phyloP scores from a whole-genome alignment of 2,888 invertebrate species.

The Timema podura region DNA sequence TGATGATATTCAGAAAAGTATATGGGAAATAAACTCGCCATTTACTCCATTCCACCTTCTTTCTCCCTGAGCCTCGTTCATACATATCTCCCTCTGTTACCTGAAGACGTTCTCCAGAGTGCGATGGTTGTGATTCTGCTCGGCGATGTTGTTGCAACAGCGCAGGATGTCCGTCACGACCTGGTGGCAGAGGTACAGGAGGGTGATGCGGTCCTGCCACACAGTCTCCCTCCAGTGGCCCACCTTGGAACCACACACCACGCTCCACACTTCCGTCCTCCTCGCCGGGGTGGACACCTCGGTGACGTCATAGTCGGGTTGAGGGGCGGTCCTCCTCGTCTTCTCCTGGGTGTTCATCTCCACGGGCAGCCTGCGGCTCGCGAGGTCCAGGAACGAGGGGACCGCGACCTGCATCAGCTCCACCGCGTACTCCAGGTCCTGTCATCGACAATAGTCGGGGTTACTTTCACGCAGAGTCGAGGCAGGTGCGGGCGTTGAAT shows the following conservation, averaged over 20 bases:
- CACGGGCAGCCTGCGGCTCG: neutral
- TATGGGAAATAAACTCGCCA: too few relatives aligned
- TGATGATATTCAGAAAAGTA: too few relatives aligned
- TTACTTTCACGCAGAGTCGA: too few relatives aligned
- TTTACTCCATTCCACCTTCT: too few relatives aligned
- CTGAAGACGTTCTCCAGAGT: constrained; percentile 22
- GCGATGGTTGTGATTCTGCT: constrained; percentile 23
- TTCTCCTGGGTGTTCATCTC: neutral
- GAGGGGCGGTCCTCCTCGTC: neutral
- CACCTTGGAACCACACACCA: constrained; percentile 17
- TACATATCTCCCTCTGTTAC: neutral
- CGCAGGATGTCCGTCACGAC: constrained; percentile 25
- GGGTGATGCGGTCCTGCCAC: constrained; percentile 26
- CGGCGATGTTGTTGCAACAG: constrained; percentile 18
- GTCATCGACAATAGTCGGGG: too few relatives aligned
- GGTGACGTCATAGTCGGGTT: neutral
- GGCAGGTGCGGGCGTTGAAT: too few relatives aligned
- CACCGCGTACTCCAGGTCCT: neutral
- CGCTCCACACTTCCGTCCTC: neutral
- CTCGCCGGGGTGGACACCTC: neutral
- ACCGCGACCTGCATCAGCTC: neutral
- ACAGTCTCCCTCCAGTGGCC: constrained; percentile 21
- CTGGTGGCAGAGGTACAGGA: constrained; percentile 24
- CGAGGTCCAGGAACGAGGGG: neutral
- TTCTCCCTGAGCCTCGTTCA: too few relatives aligned